phyloP scores from a whole-genome alignment of 1,140 invertebrate genomes.

The Apis dorsata region DNA sequence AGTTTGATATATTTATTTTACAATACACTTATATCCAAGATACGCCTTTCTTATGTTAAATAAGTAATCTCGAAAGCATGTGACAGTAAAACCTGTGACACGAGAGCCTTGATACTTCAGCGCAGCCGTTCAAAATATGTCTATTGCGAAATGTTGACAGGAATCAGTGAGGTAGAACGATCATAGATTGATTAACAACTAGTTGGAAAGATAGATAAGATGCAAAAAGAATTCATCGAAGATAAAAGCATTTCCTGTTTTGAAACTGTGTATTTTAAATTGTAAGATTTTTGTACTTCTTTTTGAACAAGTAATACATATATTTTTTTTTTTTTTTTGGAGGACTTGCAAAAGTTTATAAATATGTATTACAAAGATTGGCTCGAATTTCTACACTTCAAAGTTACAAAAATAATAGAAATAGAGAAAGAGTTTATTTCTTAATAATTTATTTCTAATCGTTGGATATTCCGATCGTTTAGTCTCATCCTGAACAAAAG shows the following conservation, averaged over 20 bases:
- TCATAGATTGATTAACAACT: constrained; percentile 9
- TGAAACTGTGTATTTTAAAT: no score
- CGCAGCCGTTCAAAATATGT: background rate
- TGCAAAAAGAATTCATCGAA: background rate
- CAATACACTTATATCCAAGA: background rate
- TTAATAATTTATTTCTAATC: background rate
- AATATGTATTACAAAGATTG: no score
- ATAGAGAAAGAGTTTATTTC: background rate
- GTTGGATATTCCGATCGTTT: no score
- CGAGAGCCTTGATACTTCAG: background rate
- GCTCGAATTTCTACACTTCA: background rate
- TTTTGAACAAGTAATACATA: no score
- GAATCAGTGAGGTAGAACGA: constrained; percentile 4
- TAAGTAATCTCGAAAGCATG: background rate
- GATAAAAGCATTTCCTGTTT: constrained; percentile 9
- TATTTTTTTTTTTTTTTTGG: no score
- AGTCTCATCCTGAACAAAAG: background rate
- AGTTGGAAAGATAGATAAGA: constrained; percentile 11
- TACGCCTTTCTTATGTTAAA: constrained; percentile 6
- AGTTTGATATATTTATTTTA: background rate
- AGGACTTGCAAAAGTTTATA: no score
- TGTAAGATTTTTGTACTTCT: no score
- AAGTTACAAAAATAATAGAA: no score
- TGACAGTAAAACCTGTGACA: background rate
- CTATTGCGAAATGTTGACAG: constrained; percentile 32